A percentile compares a stretch with the other conserved stretches of the same genome.
Evolutionary conservation across 2,113 vertebrate species (phyloP).

Genomic region (Megalops atlanticus): DNA sequence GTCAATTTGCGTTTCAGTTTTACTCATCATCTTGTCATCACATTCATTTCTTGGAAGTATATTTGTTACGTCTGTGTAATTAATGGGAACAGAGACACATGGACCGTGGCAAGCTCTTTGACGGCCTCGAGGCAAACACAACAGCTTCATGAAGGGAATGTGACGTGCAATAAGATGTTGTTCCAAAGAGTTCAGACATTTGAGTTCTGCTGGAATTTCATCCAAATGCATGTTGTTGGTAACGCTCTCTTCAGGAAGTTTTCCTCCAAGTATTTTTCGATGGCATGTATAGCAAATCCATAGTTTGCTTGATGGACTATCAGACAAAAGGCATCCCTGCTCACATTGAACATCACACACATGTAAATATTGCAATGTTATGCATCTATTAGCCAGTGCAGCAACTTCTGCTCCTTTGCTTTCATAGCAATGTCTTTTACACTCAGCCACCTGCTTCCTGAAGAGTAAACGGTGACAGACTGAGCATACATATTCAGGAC

Average conservation of each 20-base stretch:
- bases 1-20: too few relatives aligned
- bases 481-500: constrained; percentile 27
- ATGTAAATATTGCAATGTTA: constrained; percentile 21
- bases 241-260: constrained; percentile 10
- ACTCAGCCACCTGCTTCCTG: constrained; percentile 29
- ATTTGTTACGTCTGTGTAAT: too few relatives aligned
- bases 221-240: constrained; percentile 29
- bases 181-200: constrained; percentile 32
- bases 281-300: constrained; percentile 35
- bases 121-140: background rate
- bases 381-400: constrained; percentile 12
- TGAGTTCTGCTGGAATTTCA: constrained; percentile 19
- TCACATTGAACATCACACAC: background rate
- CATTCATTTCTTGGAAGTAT: too few relatives aligned
- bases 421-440: background rate
- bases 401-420: background rate
- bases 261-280: constrained; percentile 3
- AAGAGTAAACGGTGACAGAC: constrained; percentile 12
- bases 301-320: background rate
- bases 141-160: constrained; percentile 34
- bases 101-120: constrained; percentile 30
- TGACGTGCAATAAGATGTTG: constrained; percentile 28
- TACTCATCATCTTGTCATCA: too few relatives aligned
- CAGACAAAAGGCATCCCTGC: background rate
- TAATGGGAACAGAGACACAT: constrained; percentile 6